Evolutionary conservation across 2,888 invertebrate species (phyloP).

Genomic region (Gari tellinella): DNA sequence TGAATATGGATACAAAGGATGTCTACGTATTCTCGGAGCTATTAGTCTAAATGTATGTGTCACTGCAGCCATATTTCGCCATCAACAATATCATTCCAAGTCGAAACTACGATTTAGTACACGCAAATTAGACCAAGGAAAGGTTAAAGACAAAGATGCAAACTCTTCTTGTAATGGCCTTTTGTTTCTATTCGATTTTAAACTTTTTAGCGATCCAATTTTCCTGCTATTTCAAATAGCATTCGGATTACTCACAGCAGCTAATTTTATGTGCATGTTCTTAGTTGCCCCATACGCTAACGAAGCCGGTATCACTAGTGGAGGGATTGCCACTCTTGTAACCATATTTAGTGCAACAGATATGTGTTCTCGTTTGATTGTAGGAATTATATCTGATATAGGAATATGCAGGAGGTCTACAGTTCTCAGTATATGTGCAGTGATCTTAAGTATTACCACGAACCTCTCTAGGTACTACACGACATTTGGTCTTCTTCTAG

Average conservation of each 20-base stretch:
- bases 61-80: too few relatives aligned
- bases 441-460: conserved; percentile 22
- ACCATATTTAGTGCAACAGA: conserved; percentile 49
- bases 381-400: conserved; percentile 44
- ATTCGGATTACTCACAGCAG: conserved; percentile 25
- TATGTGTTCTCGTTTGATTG: conserved; percentile 36
- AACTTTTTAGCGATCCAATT: conserved; percentile 43
- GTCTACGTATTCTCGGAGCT: too few relatives aligned
- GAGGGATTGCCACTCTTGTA: conserved; percentile 35
- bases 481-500: conserved; percentile 42
- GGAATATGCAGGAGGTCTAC: conserved; percentile 30
- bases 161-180: too few relatives aligned
- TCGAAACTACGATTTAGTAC: too few relatives aligned
- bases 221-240: conserved; percentile 36
- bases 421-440: conserved; percentile 26
- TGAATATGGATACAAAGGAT: too few relatives aligned
- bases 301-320: conserved; percentile 33
- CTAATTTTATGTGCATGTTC: conserved; percentile 16
- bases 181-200: conserved; percentile 19
- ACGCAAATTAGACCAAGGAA: too few relatives aligned
- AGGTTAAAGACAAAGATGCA: too few relatives aligned
- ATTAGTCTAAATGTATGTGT: too few relatives aligned
- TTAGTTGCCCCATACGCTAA: conserved; percentile 54
- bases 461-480: conserved; percentile 42
- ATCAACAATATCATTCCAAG: too few relatives aligned